Evolutionary conservation across 2,888 invertebrate genomes (phyloP).

Genomic region (Drosophila quasianomalipes): DNA sequence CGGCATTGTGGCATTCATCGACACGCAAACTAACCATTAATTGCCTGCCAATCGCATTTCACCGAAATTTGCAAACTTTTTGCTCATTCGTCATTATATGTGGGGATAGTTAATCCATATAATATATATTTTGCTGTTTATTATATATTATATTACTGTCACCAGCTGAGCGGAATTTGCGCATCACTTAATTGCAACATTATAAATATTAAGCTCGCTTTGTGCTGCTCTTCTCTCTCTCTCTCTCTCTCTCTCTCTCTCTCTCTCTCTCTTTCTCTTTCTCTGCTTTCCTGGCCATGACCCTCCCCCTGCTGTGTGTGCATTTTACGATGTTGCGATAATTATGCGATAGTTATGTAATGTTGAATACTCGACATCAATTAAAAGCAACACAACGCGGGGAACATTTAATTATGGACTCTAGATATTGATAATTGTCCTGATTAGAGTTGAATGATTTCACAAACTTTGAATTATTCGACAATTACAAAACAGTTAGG

Average conservation of each 20-base stretch:
- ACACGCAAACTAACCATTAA: constrained; percentile 8
- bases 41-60: constrained; percentile 6
- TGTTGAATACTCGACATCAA: constrained; percentile 36
- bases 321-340: constrained; percentile 36
- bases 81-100: not conserved
- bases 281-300: not conserved
- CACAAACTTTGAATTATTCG: not conserved
- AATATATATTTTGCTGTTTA: constrained; percentile 6
- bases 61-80: constrained; percentile 5
- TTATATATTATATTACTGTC: constrained; percentile 29
- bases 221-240: constrained; percentile 8
- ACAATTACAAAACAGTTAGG: not conserved
- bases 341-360: constrained; percentile 51
- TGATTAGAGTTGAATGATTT: not conserved
- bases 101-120: not conserved
- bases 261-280: not conserved
- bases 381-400: not conserved
- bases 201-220: constrained; percentile 54
- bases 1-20: constrained; percentile 24
- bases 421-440: not conserved
- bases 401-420: not conserved
- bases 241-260: not conserved
- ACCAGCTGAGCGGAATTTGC: constrained; percentile 21
- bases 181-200: constrained; percentile 56
- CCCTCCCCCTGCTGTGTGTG: not conserved